Evolutionary conservation across 1,140 invertebrate genomes (phyloP).

Genomic region (Nylanderia fulva): DNA sequence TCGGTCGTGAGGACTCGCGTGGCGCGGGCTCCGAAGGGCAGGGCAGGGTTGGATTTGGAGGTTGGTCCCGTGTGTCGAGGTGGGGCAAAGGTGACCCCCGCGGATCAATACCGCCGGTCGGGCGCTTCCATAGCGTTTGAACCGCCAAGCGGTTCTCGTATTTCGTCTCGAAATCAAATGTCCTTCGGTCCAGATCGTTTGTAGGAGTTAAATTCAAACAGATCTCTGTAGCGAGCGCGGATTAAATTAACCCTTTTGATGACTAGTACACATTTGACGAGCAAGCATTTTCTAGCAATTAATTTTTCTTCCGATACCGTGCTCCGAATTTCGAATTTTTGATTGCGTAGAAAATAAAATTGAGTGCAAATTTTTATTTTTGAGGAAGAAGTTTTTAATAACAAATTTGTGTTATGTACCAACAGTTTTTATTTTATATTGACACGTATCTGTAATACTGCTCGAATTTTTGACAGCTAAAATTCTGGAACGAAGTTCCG

Average conservation of each 20-base stretch:
- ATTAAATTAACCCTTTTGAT: neutral
- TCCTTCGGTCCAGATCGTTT: conserved; percentile 43
- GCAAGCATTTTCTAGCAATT: conserved; percentile 1
- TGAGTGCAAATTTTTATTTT: neutral
- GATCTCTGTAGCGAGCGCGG: neutral
- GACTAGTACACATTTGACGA: neutral
- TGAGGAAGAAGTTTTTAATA: neutral
- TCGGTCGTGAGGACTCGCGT: conserved; percentile 63
- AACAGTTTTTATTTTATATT: too few relatives aligned
- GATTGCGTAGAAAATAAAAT: neutral
- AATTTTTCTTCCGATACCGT: too few relatives aligned
- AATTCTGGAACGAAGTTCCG: too few relatives aligned
- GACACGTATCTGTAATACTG: too few relatives aligned
- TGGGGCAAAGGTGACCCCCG: conserved; percentile 79
- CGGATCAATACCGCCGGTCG: conserved; percentile 85
- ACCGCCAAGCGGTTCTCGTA: conserved; percentile 55
- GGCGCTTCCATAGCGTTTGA: conserved; percentile 78
- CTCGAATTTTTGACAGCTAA: too few relatives aligned
- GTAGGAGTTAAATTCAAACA: conserved; percentile 13
- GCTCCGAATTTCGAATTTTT: too few relatives aligned
- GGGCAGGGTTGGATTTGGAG: conserved; percentile 77
- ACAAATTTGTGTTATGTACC: too few relatives aligned
- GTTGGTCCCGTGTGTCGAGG: conserved; percentile 77
- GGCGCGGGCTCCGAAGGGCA: conserved; percentile 46
- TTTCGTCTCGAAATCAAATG: conserved; percentile 69